Evolutionary conservation across 2,888 invertebrate genomes (phyloP).

Genomic region (Aphodius sticticus): DNA sequence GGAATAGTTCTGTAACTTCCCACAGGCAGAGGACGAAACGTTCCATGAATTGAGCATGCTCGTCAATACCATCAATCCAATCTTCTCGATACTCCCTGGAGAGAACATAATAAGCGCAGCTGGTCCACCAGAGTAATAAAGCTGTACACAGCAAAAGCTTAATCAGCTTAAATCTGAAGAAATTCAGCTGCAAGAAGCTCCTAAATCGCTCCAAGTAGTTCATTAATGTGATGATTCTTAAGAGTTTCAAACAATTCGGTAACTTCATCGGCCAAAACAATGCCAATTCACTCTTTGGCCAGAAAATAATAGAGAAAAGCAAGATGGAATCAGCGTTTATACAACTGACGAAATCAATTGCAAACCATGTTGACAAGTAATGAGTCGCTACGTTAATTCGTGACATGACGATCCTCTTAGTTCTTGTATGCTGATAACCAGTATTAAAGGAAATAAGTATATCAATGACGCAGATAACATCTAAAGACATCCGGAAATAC

Average conservation of each 20-base stretch:
- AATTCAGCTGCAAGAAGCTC: constrained; percentile 39
- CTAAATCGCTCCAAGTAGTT: constrained; percentile 50
- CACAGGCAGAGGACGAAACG: constrained; percentile 30
- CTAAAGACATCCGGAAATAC: constrained; percentile 18
- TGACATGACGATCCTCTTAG: constrained; percentile 32
- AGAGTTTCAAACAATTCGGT: constrained; percentile 51
- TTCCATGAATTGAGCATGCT: not conserved
- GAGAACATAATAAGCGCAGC: constrained; percentile 33
- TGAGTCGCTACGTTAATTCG: constrained; percentile 37
- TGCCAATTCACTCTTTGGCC: not conserved
- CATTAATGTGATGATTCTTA: constrained; percentile 52
- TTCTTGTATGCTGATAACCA: constrained; percentile 31
- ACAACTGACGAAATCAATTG: constrained; percentile 51
- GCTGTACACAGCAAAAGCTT: constrained; percentile 35
- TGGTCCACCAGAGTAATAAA: constrained; percentile 40
- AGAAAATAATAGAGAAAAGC: constrained; percentile 28
- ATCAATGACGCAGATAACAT: constrained; percentile 31
- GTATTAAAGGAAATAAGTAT: constrained; percentile 33
- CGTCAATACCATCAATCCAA: not conserved
- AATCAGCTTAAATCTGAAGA: constrained; percentile 39
- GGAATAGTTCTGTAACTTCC: no score
- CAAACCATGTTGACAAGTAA: constrained; percentile 52
- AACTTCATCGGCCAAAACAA: constrained; percentile 47
- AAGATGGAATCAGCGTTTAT: constrained; percentile 49
- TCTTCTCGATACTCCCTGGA: not conserved